A percentile compares a stretch with the other conserved stretches of the same genome.
Evolutionary conservation across 2,113 vertebrate species (phyloP).

Genomic region (Salvelinus sp.): DNA sequence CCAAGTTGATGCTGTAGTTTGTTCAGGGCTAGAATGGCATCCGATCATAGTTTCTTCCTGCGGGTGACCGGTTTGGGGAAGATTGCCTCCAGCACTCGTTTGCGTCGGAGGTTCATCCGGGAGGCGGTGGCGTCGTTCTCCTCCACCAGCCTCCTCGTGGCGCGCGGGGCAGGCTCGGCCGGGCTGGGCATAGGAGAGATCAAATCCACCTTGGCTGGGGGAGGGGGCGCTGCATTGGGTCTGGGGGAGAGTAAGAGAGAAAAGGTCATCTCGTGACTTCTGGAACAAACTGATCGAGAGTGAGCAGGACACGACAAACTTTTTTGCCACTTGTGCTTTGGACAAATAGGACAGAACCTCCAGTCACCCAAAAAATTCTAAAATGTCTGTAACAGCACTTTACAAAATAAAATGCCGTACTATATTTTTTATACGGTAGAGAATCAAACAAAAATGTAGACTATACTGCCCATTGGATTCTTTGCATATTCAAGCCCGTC

Average conservation of each 20-base stretch:
- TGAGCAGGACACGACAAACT: too few species aligned
- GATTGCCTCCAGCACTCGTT: constrained; percentile 75
- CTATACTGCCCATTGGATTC: too few species aligned
- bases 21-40: background rate
- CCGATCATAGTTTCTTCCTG: constrained; percentile 83
- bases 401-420: too few species aligned
- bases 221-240: constrained; percentile 72
- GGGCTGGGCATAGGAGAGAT: constrained; percentile 88
- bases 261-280: too few species aligned
- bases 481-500: too few species aligned
- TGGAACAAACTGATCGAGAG: too few species aligned
- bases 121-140: constrained; percentile 37
- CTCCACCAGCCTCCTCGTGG: constrained; percentile 55
- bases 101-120: constrained; percentile 72
- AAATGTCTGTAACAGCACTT: too few species aligned
- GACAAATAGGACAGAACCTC: too few species aligned
- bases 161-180: constrained; percentile 49
- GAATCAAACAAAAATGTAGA: too few species aligned
- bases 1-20: background rate
- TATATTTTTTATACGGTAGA: too few species aligned
- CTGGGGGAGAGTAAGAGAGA: constrained; percentile 50
- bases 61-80: constrained; percentile 87
- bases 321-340: too few species aligned
- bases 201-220: constrained; percentile 77
- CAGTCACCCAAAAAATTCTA: too few species aligned